Base-by-base conservation (phyloP, 2,888 invertebrate species). In the Coleophora flavipennella region DNA sequence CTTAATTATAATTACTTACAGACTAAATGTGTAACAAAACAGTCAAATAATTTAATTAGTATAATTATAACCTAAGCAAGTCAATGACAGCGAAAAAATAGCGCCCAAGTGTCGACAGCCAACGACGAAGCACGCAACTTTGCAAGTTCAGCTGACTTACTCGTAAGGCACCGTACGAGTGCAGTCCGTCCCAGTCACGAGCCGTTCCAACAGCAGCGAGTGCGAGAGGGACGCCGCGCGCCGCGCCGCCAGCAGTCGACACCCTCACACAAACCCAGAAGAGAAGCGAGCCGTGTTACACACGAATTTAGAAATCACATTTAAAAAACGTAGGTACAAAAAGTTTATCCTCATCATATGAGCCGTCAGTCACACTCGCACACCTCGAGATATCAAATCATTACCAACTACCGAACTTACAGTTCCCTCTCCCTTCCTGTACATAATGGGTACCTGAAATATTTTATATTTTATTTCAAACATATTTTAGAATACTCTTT, bases 291-390 rank as follows among this genome's bases (percentile, higher is more conserved):
- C 69, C 79, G 81, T 80, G 81, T 81, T 67, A 68, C 65, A 81
- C 81, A 80, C 81, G 79, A 71, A 67, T 68, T 64, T 57, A 61
- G 60, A 67, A 63, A 62, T 66, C 70, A 35, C 69, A 60, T 53
- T 69, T 44, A 49, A 53, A 50, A 55, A 59, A 58, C 57, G 50
- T n/a, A n/a, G n/a, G n/a, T 50, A 55, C 64, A 63, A 67, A 67
- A 54, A 45, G 51, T 70, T 78, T 78, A 77, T 73, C 75, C 78
- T 78, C 81, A 80, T 80, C 73, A 67, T 62, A 83, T 80, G 81
- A 80, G 81, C 74, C 64, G 57, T 79, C 81, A 81, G 77, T 80
- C 79, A 69, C 62, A 69, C 69, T 57, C 71, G 74, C 59, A 75
- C 53, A 57, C 54, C 61, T 45, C 58, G 62, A 72, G 71, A 76